phyloP scores from a whole-genome alignment of 2,888 invertebrate species.

The Andricus curvator region DNA sequence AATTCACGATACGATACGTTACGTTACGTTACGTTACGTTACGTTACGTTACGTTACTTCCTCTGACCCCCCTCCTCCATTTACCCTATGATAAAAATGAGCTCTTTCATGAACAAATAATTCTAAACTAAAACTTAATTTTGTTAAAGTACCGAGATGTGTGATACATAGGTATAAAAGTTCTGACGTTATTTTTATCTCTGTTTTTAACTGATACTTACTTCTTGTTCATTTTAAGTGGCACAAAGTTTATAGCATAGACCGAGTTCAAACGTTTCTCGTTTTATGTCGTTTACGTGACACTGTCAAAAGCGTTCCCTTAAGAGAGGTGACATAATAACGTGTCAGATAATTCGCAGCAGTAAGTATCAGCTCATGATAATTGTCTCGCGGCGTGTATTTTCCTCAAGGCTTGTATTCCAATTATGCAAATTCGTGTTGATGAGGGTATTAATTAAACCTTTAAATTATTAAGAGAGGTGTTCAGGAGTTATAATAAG shows the following conservation, averaged over 20 bases:
- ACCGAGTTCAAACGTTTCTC: background rate
- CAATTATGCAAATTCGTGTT: background rate
- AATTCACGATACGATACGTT: no score
- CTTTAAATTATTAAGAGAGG: background rate
- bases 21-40: no score
- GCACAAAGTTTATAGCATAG: background rate
- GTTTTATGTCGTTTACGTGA: constrained; percentile 25
- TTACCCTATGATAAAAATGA: no score
- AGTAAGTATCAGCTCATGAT: constrained; percentile 10
- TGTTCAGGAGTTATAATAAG: background rate
- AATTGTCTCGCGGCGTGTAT: background rate
- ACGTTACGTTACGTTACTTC: no score
- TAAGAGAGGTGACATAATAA: constrained; percentile 2
- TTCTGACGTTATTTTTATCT: background rate
- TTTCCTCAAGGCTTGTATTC: background rate
- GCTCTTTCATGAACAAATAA: background rate
- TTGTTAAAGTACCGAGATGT: background rate
- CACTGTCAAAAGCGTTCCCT: constrained; percentile 1
- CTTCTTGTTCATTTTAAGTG: background rate
- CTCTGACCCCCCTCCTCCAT: no score
- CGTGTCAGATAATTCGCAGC: background rate
- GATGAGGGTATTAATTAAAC: background rate
- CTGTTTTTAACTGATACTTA: background rate
- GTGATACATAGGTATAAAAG: background rate
- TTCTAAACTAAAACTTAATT: background rate